Base-by-base conservation (phyloP, 2,888 invertebrate genomes). In the Coremacera marginata region DNA sequence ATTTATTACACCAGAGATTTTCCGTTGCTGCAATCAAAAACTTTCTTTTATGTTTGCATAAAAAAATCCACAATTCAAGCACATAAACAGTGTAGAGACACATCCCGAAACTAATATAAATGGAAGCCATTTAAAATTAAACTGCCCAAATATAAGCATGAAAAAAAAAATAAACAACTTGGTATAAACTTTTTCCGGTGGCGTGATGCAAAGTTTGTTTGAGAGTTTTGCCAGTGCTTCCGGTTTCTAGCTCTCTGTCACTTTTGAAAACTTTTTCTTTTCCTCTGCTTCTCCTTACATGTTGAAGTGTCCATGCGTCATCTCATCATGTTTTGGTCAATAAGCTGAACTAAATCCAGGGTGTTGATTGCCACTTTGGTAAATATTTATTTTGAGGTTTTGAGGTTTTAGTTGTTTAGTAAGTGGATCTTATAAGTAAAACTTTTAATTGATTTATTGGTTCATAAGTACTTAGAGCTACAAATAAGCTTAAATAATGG, bases 391-490 rank as follows among this genome's bases (percentile, higher is more conserved):
- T 34, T 19, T 65, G 37, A 19, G 65, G 65, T 65, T 34, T 19
- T 65, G 37, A 19, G 65, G 65, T 34, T 34, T 63, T n/a, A 16
- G 63, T 16, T n/a, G 63, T 34, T 34, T 11, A 31, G 14, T 27
- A 34, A 63, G 31, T 34, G 22, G 63, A 63, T 63, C 31, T 65
- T 34, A 34, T 65, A 19, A 16, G 70, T 22, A 22, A 31, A 70
- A 70, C 52, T 70, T 70, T 70, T 70, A 70, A 70, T 70, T 70
- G 70, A 52, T 70, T 70, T 52, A 70, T 52, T 70, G 70, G 52
- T 25, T 51, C 70, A 70, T 70, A 70, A 70, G 52, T 70, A 70
- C 51, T 51, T 52, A 25, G 52, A 51, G 70, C 27, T 31, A n/a
- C 9, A 22, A 65, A 65, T 37, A 34, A 34, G 7, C 37, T 37